These are phyloP conservation scores for Brachyhypopomus gauderio DNA, from an alignment of 2,113 vertebrate genomes.

Conservation along the genomic window DNA sequence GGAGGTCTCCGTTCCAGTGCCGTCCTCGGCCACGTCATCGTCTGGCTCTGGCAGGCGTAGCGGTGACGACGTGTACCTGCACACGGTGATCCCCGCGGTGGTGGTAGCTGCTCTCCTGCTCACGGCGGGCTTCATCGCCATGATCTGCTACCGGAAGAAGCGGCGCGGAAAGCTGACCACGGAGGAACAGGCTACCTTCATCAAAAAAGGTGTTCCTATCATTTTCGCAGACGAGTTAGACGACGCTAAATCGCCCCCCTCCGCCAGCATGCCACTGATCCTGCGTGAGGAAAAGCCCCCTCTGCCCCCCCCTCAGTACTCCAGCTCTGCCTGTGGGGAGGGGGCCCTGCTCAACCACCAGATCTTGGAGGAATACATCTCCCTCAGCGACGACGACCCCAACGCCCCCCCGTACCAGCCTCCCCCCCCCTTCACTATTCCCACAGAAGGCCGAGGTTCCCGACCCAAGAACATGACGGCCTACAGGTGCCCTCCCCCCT, in stretches of 20 bases:
- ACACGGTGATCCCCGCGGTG: conserved; percentile 93
- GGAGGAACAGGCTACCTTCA: conserved; percentile 97
- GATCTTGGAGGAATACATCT: conserved; percentile 87
- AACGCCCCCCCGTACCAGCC: conserved; percentile 94
- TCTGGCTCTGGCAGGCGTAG: conserved; percentile 83
- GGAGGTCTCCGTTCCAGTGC: conserved; percentile 27
- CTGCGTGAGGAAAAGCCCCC: conserved; percentile 97
- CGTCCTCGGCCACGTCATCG: conserved; percentile 70
- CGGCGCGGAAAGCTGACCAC: conserved; percentile 93
- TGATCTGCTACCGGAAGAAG: conserved; percentile 97
- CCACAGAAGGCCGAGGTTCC: conserved; percentile 94
- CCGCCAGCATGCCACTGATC: conserved; percentile 95
- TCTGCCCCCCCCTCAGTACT: conserved; percentile 90
- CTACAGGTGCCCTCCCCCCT: conserved; percentile 94
- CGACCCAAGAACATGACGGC: conserved; percentile 98
- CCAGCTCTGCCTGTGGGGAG: conserved; percentile 88
- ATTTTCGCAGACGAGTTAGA: conserved; percentile 96
- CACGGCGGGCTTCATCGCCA: conserved; percentile 91
- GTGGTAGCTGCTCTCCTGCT: conserved; percentile 93
- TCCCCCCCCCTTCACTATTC: conserved; percentile 91
- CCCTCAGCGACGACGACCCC: conserved; percentile 92
- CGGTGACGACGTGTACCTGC: conserved; percentile 89
- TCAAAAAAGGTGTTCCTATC: conserved; percentile 96
- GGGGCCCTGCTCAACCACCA: conserved; percentile 91
- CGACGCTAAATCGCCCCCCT: conserved; percentile 92